Conservation (phyloP, 2,888 invertebrate species). For the Ophioninae sp. region DNA sequence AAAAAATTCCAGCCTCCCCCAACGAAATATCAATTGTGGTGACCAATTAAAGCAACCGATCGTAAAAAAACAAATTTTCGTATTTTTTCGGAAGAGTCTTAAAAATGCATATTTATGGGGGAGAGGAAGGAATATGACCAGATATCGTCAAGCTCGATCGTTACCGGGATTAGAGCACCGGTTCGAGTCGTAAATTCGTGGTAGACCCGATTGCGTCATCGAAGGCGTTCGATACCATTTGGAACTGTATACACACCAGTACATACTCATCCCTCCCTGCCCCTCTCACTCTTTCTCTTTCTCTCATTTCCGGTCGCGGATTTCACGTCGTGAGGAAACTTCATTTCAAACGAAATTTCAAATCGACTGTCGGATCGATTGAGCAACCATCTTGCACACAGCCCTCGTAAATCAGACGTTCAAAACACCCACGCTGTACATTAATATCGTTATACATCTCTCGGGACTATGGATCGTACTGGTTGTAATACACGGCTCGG, state of each 20-base stretch:
- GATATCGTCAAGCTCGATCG: slow-evolving; percentile 50
- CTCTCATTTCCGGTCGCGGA: slow-evolving; percentile 1
- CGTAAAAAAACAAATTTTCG: no score
- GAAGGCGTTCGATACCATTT: slow-evolving; percentile 32
- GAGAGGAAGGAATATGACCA: slow-evolving; percentile 38
- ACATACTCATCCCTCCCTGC: not conserved
- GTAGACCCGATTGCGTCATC: slow-evolving; percentile 50
- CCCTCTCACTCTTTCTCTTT: not conserved
- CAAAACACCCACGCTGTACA: slow-evolving; percentile 47
- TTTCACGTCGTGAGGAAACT: slow-evolving; percentile 6
- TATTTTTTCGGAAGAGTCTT: no score
- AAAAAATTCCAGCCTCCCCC: no score
- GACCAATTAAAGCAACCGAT: no score
- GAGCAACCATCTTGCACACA: slow-evolving; percentile 38
- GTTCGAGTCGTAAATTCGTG: slow-evolving; percentile 46
- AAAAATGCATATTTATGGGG: no score
- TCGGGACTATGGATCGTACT: not conserved
- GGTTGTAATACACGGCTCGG: slow-evolving; percentile 4
- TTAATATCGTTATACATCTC: slow-evolving; percentile 21
- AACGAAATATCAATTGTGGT: no score
- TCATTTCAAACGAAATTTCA: slow-evolving; percentile 31
- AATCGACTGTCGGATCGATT: slow-evolving; percentile 52
- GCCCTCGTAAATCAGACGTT: slow-evolving; percentile 52
- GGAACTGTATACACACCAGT: not conserved
- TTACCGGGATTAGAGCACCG: slow-evolving; percentile 11